Evolutionary conservation across 2,888 invertebrate species (phyloP), one percentile per base, ranked within the genome.

Genomic region (Drosophila peninsularis): DNA sequence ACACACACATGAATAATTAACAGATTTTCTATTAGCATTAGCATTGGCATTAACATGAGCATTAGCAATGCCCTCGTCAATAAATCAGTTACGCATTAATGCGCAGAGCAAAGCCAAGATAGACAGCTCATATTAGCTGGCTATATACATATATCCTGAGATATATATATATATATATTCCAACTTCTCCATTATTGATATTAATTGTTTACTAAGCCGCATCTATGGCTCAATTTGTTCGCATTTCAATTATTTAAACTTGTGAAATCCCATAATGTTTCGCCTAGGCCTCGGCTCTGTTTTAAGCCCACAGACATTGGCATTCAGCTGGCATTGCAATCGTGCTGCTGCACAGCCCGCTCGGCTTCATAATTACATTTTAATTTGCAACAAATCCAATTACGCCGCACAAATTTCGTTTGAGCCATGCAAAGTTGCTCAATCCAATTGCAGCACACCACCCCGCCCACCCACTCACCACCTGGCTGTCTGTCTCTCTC

Each of bases 361-460:
- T 53, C 27, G 17, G 52, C 44, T 53, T 27, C 54, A 54, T 75
- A 80, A 81, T 83, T 83, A 68, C 75, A 80, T 68, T 81, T 83
- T 72, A 81, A 83, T 81, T 83, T 81, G 78, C 81, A 66, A 71
- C 81, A 81, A 83, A 83, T 81, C 52, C 62, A 77, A 72, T 77
- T 77, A 77, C 55, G 76, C 52, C 39, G 65, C 62, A 75, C 62
- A 71, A 62, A 76, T 75, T 76, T 71, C 47, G 67, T 76, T 75
- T 71, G 58, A 50, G 55, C 66, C 71, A 57, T 75, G 66, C 58
- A 41, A 70, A 45, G 62, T 63, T 75, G 69, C 55, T 70, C 49
- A 71, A 71, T 75, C 58, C 60, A 64, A 62, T 63, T 71, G 58
- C 71, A 37, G 57, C 36, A 49, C 54, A 66, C 41, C 62, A 49